Evolutionary conservation across 1,140 invertebrate species (phyloP).

Genomic region (Pomacea maculata): DNA sequence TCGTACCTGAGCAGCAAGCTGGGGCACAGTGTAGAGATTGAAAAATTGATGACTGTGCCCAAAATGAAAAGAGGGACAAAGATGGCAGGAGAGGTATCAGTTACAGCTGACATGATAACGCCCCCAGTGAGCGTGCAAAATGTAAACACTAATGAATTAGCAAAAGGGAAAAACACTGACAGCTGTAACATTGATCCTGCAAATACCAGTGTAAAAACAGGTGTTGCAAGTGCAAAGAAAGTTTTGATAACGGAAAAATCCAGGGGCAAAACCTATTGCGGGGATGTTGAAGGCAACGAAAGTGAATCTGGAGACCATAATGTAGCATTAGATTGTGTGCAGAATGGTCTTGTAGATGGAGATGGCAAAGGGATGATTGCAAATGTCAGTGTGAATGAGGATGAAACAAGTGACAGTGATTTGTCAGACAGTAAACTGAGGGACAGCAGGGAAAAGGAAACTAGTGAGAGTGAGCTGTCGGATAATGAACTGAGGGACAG

Average conservation of each 20-base stretch:
- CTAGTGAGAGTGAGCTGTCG: not conserved
- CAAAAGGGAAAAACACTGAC: conserved; percentile 5
- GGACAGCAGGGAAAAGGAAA: not conserved
- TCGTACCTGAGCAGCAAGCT: not conserved
- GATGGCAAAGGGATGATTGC: not conserved
- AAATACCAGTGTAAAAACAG: not conserved
- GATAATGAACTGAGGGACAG: conserved; percentile 17
- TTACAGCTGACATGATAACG: not conserved
- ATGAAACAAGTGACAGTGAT: conserved; percentile 18
- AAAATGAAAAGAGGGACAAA: not conserved
- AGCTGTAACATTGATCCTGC: not conserved
- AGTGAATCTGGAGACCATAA: not conserved
- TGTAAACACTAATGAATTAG: not conserved
- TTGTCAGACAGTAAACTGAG: conserved; percentile 7
- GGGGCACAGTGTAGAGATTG: not conserved
- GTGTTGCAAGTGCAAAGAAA: not conserved
- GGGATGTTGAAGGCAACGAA: not conserved
- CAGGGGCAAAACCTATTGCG: too few species aligned
- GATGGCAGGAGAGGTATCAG: not conserved
- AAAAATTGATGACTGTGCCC: not conserved
- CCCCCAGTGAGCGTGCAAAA: conserved; percentile 7
- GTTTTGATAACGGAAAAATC: too few species aligned
- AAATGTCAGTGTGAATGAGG: conserved; percentile 2
- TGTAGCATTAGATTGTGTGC: not conserved
- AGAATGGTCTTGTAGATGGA: not conserved